Evolutionary conservation across 2,888 invertebrate species (phyloP), one percentile per base, ranked within the genome.

Genomic region (Parelbella ahira): DNA sequence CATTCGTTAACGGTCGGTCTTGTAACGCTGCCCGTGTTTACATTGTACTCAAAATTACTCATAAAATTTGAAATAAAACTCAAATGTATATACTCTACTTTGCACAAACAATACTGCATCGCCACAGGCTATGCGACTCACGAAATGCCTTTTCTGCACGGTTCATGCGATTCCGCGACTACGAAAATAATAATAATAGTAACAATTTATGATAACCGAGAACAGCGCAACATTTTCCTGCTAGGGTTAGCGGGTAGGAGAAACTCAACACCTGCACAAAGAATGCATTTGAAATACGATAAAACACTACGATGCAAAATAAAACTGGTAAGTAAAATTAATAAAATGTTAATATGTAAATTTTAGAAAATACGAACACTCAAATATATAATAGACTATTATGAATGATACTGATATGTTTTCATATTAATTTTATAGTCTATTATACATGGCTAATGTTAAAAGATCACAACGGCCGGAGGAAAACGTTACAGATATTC

Each of bases 191-290:
- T 20, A 36, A 25, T 37, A 33, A 33, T 27, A 34, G 21, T 37
- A 58, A 70, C 63, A n/a, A n/a, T 65, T 70, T 63, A 68, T 63
- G 57, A 68, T 62, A 72, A 68, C 67, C 66, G 67, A 77, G 75
- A 81, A 77, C 79, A 79, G 82, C 78, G 86, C 86, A 87, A 86
- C 86, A 86, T 86, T 86, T 87, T 84, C 82, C 81, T 86, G 86
- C 87, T 81, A 79, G 72, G 78, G 86, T 87, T 86, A 86, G 83
- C 82, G 77, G 76, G 76, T 78, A 79, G 84, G 74, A 78, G 80
- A 82, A 84, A 81, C 69, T 79, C 76, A 84, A 86, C 76, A 86
- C 83, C 83, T 86, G 83, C 80, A 86, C 86, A 86, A 83, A 84
- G 68, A 84, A 87, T 84, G 86, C 86, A 74, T 69, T 79, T 81